Base-by-base conservation (phyloP, 2,113 vertebrate genomes). In the Callopanchax toddi region DNA sequence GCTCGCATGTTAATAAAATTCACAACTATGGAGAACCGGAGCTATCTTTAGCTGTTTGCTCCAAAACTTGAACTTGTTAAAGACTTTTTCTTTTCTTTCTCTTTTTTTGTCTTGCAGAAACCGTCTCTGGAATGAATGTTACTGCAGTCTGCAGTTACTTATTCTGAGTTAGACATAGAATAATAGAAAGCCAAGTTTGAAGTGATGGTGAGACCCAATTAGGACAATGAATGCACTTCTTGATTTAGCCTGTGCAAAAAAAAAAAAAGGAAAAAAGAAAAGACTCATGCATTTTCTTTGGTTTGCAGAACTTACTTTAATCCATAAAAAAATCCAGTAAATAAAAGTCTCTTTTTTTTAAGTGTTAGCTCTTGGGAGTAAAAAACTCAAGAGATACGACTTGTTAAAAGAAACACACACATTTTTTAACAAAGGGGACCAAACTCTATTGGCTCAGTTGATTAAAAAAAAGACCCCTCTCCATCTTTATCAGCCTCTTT, bases 401-500 rank as follows among this genome's bases (percentile, higher is more conserved):
- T 7, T 26, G 10, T 8, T 6, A 17, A 29, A 5, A 3, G 32
- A 57, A 37, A 67, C 22, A 26, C 26, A 63, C 50, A 20, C 20
- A 46, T 5, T 10, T 5, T 18, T 25, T 12, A 48, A 50, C 22
- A 26, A 69, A 7, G 20, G 20, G 6, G 20, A 39, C 26, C 66
- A 32, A 59, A 71, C 26, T 58, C 48, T 42, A 22, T 69, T 64
- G n/a, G 29, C 44, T 71, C 36, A 15, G 15, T 36, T 73, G 53
- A 65, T 56, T 21, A 46, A 45, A 66, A 46, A 46, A 66, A 67
- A 18, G 29, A 67, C 16, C 17, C 10, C 23, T 12, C 20, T 46
- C n/a, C n/a, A n/a, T n/a, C 39, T 62, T 62, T 48, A 67, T 66
- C 64, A 71, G 71, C 61, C 62, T 74, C 49, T 50, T 76, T 44